Evolutionary conservation across 2,113 vertebrate genomes (phyloP).

Genomic region (Gambusia affinis): DNA sequence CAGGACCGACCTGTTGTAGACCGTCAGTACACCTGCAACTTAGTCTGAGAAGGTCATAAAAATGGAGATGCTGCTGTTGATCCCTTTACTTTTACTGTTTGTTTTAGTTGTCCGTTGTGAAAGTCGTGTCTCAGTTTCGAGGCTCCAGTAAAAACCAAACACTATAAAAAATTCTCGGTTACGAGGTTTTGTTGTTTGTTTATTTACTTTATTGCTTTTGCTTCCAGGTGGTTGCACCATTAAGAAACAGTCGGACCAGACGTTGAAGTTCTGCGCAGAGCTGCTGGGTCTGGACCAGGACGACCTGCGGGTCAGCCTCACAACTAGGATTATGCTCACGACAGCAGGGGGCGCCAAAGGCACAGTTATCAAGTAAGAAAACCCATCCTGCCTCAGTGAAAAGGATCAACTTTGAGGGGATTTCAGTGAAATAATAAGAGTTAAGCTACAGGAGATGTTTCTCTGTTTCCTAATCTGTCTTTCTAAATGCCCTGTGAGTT

Average conservation of each 20-base stretch:
- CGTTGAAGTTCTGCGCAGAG: conserved; percentile 88
- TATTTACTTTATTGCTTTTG: conserved; percentile 5
- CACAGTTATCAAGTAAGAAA: conserved; percentile 97
- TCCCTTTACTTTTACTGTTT: background rate
- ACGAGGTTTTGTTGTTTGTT: background rate
- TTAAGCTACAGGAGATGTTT: conserved; percentile 31
- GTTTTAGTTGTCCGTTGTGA: background rate
- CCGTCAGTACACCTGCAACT: background rate
- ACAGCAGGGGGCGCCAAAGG: conserved; percentile 99
- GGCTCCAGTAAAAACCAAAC: background rate
- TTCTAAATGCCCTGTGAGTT: background rate
- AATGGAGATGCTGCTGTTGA: background rate
- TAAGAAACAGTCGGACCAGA: conserved; percentile 85
- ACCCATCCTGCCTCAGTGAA: background rate
- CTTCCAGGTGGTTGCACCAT: conserved; percentile 89
- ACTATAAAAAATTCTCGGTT: background rate
- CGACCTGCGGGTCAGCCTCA: conserved; percentile 92
- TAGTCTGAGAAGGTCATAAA: conserved; percentile 1
- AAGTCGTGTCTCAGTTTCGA: too few relatives aligned
- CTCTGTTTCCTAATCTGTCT: conserved; percentile 8
- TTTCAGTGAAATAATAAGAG: conserved; percentile 18
- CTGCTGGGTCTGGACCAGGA: conserved; percentile 92
- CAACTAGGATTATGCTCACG: conserved; percentile 95
- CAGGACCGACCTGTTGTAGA: too few relatives aligned
- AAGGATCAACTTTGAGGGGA: background rate